These are phyloP conservation scores for Clarias platycephalus DNA, from an alignment of 2,797 vertebrate genomes.

Conservation along the genomic window DNA sequence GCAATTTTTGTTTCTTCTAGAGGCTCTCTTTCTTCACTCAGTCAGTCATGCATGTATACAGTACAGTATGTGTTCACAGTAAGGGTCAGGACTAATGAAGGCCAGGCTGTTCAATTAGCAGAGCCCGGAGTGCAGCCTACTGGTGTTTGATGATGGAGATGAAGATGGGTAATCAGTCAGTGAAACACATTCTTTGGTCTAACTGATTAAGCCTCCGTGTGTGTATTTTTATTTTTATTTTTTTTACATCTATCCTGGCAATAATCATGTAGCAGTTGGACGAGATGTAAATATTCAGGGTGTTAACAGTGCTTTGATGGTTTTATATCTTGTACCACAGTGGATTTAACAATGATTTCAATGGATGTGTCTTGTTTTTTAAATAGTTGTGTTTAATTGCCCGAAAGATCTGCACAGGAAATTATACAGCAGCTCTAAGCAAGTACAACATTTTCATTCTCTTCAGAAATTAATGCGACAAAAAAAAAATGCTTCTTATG, in stretches of 20 bases:
- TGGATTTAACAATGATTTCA: not conserved
- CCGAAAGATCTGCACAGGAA: not conserved
- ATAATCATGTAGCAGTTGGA: not conserved
- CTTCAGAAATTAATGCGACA: not conserved
- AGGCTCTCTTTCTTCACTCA: not conserved
- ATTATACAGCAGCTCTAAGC: not conserved
- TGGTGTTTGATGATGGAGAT: constrained; percentile 17
- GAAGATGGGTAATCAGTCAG: not conserved
- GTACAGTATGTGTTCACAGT: not conserved
- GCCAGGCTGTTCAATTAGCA: constrained; percentile 18
- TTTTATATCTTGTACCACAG: not conserved
- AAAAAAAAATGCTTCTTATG: not conserved
- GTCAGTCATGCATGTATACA: not conserved
- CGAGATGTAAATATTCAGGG: not conserved
- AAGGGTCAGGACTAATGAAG: constrained; percentile 11
- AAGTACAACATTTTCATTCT: not conserved
- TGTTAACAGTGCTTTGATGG: not conserved
- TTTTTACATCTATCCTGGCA: not conserved
- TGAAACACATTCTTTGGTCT: not conserved
- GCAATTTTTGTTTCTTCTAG: constrained; percentile 13
- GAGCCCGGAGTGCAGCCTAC: not conserved
- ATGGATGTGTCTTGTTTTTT: not conserved
- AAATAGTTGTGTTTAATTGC: not conserved
- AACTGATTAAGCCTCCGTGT: not conserved
- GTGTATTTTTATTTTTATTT: not conserved